Evolutionary conservation across 1,140 invertebrate species (phyloP).

Genomic region (Drosophila setifemur): DNA sequence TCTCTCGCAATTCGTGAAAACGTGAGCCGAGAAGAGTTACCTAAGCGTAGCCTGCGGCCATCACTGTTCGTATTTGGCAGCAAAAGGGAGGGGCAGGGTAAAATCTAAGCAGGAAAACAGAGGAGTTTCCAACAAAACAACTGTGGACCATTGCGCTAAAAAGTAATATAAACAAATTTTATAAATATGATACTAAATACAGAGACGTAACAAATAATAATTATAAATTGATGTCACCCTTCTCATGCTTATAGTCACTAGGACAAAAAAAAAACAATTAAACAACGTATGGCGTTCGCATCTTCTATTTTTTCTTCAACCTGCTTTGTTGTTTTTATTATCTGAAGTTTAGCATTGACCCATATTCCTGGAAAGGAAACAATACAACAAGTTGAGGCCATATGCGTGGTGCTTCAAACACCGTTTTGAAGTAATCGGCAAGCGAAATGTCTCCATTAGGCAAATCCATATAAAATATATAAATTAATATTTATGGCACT

Average conservation of each 20-base stretch:
- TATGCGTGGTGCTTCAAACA: conserved; percentile 1
- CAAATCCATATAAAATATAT: conserved; percentile 30
- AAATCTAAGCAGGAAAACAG: conserved; percentile 25
- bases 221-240: too few species aligned
- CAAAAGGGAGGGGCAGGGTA: neutral
- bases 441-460: conserved; percentile 57
- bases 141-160: conserved; percentile 16
- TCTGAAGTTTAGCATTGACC: conserved; percentile 56
- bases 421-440: conserved; percentile 9
- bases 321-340: neutral
- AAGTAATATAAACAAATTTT: too few species aligned
- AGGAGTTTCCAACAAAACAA: conserved; percentile 44
- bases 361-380: conserved; percentile 62
- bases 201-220: too few species aligned
- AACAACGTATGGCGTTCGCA: conserved; percentile 7
- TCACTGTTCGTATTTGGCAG: neutral
- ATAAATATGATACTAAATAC: too few species aligned
- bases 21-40: conserved; percentile 73
- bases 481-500: conserved; percentile 50
- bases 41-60: conserved; percentile 55
- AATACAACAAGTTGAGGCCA: conserved; percentile 28
- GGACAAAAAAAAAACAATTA: conserved; percentile 7
- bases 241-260: too few species aligned
- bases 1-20: conserved; percentile 63
- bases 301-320: neutral